A percentile compares a stretch with the other conserved stretches of the same genome.
Evolutionary conservation across 1,140 invertebrate genomes (phyloP).

Genomic region (Philopotamus ludificatus): DNA sequence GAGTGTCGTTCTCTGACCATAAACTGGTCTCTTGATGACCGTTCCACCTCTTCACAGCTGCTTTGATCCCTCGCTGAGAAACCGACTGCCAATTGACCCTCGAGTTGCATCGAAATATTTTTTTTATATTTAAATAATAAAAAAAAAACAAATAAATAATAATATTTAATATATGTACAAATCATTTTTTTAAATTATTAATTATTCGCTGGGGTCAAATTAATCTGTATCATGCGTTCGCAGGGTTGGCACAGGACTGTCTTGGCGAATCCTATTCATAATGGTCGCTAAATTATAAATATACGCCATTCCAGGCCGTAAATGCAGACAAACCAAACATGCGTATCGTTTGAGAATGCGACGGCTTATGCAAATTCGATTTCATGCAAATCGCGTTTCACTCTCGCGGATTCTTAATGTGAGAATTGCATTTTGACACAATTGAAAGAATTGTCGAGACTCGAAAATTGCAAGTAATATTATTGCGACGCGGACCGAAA

Average conservation of each 20-base stretch:
- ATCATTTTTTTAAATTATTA: too few relatives aligned
- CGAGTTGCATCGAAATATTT: background rate
- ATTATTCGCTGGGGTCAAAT: background rate
- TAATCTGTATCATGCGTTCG: background rate
- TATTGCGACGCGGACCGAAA: too few relatives aligned
- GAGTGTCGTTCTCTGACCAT: constrained; percentile 27
- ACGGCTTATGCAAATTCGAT: constrained; percentile 30
- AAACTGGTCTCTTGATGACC: constrained; percentile 37
- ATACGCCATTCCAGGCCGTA: constrained; percentile 10
- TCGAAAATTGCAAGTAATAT: background rate
- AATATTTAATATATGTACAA: background rate
- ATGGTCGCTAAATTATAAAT: constrained; percentile 30
- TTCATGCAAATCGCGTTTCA: background rate
- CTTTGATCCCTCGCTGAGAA: constrained; percentile 1
- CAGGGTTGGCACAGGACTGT: background rate
- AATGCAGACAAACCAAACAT: constrained; percentile 24
- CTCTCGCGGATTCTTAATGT: background rate
- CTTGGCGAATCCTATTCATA: constrained; percentile 28
- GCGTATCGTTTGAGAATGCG: constrained; percentile 26
- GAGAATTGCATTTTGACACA: background rate
- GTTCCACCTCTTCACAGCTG: constrained; percentile 10
- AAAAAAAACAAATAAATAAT: background rate
- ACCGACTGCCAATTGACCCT: constrained; percentile 1
- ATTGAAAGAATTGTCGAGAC: background rate
- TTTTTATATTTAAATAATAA: background rate